Conservation (phyloP, 1,140 invertebrate genomes). For the Hydropsyche tenuis region DNA sequence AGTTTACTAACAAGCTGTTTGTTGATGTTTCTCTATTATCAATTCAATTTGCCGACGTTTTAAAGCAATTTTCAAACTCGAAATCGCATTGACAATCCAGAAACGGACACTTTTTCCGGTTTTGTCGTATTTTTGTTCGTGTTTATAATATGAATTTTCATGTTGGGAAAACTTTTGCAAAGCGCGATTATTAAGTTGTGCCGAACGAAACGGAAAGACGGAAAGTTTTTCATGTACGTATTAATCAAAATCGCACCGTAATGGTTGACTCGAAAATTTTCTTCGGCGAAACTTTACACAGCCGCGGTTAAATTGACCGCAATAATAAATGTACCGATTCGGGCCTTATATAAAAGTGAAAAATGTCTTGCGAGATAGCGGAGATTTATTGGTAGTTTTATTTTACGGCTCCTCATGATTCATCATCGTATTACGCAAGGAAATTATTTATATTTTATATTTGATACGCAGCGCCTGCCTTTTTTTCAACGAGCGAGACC, state of each 20-base stretch:
- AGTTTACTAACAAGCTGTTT: conserved; percentile 34
- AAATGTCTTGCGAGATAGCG: conserved; percentile 20
- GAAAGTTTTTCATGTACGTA: conserved; percentile 14
- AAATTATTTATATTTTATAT: not conserved
- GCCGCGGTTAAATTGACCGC: conserved; percentile 21
- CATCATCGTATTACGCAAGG: conserved; percentile 6
- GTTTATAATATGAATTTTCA: not conserved
- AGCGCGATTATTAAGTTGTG: conserved; percentile 3
- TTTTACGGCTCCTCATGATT: conserved; percentile 21
- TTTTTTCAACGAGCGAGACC: not conserved
- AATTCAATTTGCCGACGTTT: conserved; percentile 15
- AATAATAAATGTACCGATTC: conserved; percentile 26
- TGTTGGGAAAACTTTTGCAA: not conserved
- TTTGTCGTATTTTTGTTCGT: not conserved
- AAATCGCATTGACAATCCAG: too few relatives aligned
- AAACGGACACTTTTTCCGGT: too few relatives aligned
- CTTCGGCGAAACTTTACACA: conserved; percentile 14
- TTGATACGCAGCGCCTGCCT: not conserved
- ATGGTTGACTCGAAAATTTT: conserved; percentile 11
- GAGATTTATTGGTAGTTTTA: conserved; percentile 27
- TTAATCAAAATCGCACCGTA: conserved; percentile 9
- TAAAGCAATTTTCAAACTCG: not conserved
- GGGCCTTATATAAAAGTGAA: conserved; percentile 17
- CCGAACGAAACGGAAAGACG: not conserved
- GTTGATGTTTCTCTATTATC: conserved; percentile 35